Percentiles rank a stretch among this genome's conserved stretches.
phyloP scores from a whole-genome alignment of 2,888 invertebrate species.

The Dynastes grantii region DNA sequence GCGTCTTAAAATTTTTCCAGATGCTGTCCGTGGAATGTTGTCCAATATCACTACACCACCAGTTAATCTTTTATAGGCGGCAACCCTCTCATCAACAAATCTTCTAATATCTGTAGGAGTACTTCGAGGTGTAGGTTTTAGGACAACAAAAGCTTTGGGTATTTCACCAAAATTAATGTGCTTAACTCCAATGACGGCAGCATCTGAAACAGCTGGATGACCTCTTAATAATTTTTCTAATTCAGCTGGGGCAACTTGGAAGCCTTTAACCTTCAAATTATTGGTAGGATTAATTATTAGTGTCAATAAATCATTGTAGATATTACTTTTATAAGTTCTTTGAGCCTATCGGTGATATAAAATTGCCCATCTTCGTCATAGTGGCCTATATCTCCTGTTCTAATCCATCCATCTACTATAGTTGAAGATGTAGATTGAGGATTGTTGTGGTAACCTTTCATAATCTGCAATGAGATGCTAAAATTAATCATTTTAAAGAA shows the following conservation, averaged over 20 bases:
- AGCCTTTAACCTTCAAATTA: constrained; percentile 70
- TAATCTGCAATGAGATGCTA: constrained; percentile 74
- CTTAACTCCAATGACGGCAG: constrained; percentile 86
- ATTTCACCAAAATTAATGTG: constrained; percentile 81
- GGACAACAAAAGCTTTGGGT: constrained; percentile 83
- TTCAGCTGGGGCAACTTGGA: constrained; percentile 91
- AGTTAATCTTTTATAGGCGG: constrained; percentile 81
- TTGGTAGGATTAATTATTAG: background rate
- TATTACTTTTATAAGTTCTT: constrained; percentile 82
- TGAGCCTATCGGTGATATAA: constrained; percentile 82
- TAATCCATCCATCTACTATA: constrained; percentile 79
- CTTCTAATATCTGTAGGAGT: constrained; percentile 75
- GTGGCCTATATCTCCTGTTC: constrained; percentile 75
- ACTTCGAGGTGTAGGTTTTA: constrained; percentile 70
- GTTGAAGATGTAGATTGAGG: constrained; percentile 79
- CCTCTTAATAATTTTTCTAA: constrained; percentile 82
- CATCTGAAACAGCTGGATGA: constrained; percentile 84
- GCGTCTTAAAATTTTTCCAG: constrained; percentile 77
- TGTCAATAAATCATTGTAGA: background rate
- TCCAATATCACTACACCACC: constrained; percentile 73
- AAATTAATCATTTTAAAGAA: background rate
- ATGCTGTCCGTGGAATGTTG: constrained; percentile 74
- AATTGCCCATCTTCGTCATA: constrained; percentile 78
- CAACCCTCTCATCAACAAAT: constrained; percentile 79
- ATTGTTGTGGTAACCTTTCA: constrained; percentile 82